Base-by-base conservation (phyloP, 2,113 vertebrate genomes). In the Laticauda laticaudata region DNA sequence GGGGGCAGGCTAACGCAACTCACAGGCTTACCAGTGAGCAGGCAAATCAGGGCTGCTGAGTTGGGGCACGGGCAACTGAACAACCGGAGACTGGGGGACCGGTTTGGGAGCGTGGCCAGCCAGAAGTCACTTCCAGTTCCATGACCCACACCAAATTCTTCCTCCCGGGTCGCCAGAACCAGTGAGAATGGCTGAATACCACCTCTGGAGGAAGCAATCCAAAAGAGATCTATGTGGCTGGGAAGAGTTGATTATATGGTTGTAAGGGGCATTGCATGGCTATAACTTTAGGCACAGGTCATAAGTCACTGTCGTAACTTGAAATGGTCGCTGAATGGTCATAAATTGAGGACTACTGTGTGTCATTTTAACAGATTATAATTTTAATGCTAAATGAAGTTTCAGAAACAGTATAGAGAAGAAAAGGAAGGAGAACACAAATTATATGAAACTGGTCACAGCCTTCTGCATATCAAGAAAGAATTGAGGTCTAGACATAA, bases 401-500 rank as follows among this genome's bases (percentile, higher is more conserved):
- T 90, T 34, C 23, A 1, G 85, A 95, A 56, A 0, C 20, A 94
- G 34, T 51, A 93, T 75, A 75, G 34, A 18, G n/a, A n/a, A 81
- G 34, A 18, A 81, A 81, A 6, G 6, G 0, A 48, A 91, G 94
- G 54, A 92, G 91, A 61, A 81, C 20, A 94, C 55, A 87, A 94
- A 15, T 10, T 93, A 92, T 94, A 89, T 86, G 39, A 91, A 92
- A 86, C 1, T 59, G 91, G 43, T 1, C 91, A 24, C 64, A 93
- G 61, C 45, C 90, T 53, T 59, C 87, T 45, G 0, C 88, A 94
- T 90, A 87, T 89, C 57, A 88, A 53, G 90, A 81, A 94, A 56
- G 91, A 75, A 90, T 94, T 89, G 86, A 95, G 81, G 94, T n/a
- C 45, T 54, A 92, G 75, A 81, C 86, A 39, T 39, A 92, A 43